A percentile compares a stretch with the other conserved stretches of the same genome.
phyloP scores from a whole-genome alignment of 1,140 invertebrate species.

The Zaprionus ghesquierei region DNA sequence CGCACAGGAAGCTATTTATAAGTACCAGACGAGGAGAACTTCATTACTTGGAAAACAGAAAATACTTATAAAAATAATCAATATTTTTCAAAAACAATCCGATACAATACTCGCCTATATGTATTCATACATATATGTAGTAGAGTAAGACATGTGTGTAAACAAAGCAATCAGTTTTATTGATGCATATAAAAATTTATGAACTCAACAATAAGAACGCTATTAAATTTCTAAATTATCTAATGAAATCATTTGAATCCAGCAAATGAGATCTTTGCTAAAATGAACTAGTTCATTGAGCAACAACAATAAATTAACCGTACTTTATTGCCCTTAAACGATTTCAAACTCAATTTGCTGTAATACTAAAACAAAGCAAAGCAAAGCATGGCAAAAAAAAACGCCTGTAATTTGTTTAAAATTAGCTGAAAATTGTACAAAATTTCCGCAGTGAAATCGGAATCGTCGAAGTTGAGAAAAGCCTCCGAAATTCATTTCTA shows the following conservation, averaged over 20 bases:
- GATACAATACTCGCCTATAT: not conserved
- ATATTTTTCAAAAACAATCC: not conserved
- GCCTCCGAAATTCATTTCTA: conserved; percentile 3
- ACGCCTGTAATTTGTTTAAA: conserved; percentile 5
- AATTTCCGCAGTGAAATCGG: conserved; percentile 28
- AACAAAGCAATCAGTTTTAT: not conserved
- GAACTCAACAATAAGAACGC: not conserved
- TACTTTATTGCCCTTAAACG: not conserved
- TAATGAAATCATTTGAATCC: not conserved
- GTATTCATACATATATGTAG: too few relatives aligned
- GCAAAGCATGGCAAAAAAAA: too few relatives aligned
- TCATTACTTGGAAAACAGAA: not conserved
- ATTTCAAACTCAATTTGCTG: not conserved
- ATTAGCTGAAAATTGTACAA: conserved; percentile 16
- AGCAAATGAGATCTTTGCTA: not conserved
- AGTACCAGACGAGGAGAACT: not conserved
- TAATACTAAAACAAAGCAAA: not conserved
- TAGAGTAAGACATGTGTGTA: not conserved
- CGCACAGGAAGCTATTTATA: not conserved
- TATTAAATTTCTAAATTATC: not conserved
- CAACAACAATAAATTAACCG: not conserved
- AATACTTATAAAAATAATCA: not conserved
- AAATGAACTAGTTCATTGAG: not conserved
- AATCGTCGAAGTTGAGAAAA: not conserved
- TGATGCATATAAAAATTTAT: not conserved